Percentiles rank a stretch among this genome's conserved stretches.
Evolutionary conservation across 2,113 vertebrate genomes (phyloP).

Genomic region (Balaenoptera acutorostrata): DNA sequence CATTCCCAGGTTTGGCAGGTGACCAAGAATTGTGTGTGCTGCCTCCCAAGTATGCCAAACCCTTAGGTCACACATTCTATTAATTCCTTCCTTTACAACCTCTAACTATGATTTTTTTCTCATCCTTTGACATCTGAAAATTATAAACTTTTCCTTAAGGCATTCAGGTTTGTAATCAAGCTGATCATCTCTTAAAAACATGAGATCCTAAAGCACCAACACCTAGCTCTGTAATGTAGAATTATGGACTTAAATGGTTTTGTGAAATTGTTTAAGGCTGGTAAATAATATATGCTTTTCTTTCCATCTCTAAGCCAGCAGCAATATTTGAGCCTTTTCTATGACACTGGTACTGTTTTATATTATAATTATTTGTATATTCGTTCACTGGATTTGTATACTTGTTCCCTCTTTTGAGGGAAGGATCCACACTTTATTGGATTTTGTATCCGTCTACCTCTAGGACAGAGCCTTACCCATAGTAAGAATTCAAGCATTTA

Average conservation of each 20-base stretch:
- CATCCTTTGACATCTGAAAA: constrained; percentile 45
- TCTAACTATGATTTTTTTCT: constrained; percentile 34
- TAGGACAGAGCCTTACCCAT: neutral
- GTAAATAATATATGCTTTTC: neutral
- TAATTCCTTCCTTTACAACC: constrained; percentile 26
- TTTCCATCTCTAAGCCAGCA: neutral
- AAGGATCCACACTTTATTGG: neutral
- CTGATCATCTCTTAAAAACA: neutral
- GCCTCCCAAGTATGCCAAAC: neutral
- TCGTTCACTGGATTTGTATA: neutral
- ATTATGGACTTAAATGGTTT: neutral
- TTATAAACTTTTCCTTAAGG: neutral
- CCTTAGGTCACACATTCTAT: constrained; percentile 2
- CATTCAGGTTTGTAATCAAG: constrained; percentile 11
- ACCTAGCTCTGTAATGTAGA: neutral
- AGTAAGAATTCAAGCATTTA: neutral
- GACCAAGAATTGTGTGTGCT: neutral
- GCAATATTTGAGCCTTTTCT: neutral
- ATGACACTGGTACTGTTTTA: neutral
- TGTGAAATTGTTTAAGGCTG: neutral
- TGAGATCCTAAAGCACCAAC: neutral
- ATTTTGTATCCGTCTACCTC: neutral
- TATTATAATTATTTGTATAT: neutral
- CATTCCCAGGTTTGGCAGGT: neutral
- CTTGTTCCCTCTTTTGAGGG: neutral